A percentile compares a stretch with the other conserved stretches of the same genome.
Conservation (phyloP, 2,113 vertebrate species). For the Sminthopsis crassicaudata region DNA sequence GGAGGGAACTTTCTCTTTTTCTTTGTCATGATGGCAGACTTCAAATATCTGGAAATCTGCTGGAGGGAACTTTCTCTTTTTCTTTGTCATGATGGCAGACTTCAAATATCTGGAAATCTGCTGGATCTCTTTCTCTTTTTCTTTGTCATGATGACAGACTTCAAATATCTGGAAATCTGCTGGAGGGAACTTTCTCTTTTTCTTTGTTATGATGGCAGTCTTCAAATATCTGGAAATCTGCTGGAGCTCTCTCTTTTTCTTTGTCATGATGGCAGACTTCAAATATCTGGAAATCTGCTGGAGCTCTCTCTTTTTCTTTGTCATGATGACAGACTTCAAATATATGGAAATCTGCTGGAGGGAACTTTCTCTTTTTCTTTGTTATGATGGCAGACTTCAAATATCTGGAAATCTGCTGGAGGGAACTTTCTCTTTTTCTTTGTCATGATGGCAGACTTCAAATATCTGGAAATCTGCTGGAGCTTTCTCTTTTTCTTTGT, state of each 20-base stretch:
- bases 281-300: background rate
- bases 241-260: background rate
- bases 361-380: background rate
- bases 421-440: background rate
- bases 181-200: background rate
- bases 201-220: background rate
- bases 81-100: background rate
- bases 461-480: background rate
- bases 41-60: background rate
- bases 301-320: background rate
- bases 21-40: background rate
- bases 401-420: background rate
- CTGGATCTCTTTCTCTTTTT: background rate
- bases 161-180: background rate
- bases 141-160: background rate
- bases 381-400: background rate
- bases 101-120: background rate
- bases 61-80: background rate
- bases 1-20: background rate
- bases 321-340: background rate
- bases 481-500: background rate
- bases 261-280: background rate
- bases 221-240: background rate
- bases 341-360: background rate
- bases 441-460: background rate